phyloP scores from a whole-genome alignment of 2,113 vertebrate genomes.

The Tachysurus vachellii region DNA sequence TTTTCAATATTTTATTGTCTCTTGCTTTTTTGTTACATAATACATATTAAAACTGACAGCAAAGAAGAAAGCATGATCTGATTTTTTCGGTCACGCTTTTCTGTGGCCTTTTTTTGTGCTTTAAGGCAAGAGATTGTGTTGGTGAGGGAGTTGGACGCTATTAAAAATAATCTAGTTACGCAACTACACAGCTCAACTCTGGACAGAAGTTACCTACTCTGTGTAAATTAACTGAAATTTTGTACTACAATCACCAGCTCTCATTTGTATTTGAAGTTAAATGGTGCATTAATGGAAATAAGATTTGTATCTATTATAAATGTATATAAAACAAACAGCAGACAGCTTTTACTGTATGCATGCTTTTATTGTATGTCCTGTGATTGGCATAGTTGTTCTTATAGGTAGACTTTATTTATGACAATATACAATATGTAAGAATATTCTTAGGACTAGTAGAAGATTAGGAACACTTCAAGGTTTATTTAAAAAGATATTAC shows the following conservation, averaged over 20 bases:
- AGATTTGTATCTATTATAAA: background rate
- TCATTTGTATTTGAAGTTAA: background rate
- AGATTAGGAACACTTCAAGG: background rate
- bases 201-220: background rate
- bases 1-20: background rate
- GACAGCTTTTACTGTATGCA: background rate
- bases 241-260: background rate
- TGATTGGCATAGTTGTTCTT: background rate
- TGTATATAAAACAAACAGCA: background rate
- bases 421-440: background rate
- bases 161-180: background rate
- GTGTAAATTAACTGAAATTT: background rate
- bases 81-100: background rate
- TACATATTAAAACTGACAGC: background rate
- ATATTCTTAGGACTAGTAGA: background rate
- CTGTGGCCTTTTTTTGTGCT: background rate
- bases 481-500: background rate
- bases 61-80: background rate
- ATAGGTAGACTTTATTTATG: background rate
- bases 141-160: too few species aligned
- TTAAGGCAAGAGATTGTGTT: background rate
- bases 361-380: background rate
- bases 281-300: background rate
- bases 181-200: background rate
- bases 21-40: background rate